These are phyloP conservation scores for Catagonus wagneri DNA, from an alignment of 2,113 vertebrate genomes.

Conservation along the genomic window DNA sequence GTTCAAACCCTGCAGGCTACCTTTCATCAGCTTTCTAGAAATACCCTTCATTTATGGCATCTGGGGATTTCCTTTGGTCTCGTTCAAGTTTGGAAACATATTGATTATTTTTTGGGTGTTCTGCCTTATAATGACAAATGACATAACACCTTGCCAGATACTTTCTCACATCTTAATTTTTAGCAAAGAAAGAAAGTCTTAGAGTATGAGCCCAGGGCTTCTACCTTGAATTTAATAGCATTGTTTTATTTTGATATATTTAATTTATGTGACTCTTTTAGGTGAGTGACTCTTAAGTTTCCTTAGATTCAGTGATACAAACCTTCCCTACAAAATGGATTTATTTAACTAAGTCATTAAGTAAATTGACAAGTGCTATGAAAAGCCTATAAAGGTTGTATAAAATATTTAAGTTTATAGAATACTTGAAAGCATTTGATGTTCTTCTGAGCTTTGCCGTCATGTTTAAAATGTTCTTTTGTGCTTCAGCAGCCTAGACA, in stretches of 20 bases:
- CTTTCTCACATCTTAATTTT: background rate
- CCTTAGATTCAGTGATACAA: background rate
- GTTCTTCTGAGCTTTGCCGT: background rate
- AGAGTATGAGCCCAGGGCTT: background rate
- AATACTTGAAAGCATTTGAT: background rate
- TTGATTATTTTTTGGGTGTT: background rate
- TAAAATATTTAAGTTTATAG: background rate
- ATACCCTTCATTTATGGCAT: background rate
- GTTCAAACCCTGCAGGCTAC: background rate
- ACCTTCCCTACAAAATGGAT: conserved; percentile 4
- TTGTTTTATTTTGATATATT: conserved; percentile 37
- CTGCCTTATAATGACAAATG: background rate
- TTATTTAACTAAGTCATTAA: background rate
- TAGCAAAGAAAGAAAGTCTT: background rate
- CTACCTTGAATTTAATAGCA: conserved; percentile 15
- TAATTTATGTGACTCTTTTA: conserved; percentile 4
- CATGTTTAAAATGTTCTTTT: background rate
- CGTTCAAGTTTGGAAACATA: conserved; percentile 17
- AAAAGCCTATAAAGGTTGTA: background rate
- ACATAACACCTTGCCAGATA: background rate
- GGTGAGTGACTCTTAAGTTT: background rate
- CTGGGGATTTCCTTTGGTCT: background rate
- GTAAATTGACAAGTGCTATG: background rate
- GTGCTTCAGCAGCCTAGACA: background rate
- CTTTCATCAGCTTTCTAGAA: background rate